Evolutionary conservation across 2,888 invertebrate genomes (phyloP).

Genomic region (Acronicta psi): DNA sequence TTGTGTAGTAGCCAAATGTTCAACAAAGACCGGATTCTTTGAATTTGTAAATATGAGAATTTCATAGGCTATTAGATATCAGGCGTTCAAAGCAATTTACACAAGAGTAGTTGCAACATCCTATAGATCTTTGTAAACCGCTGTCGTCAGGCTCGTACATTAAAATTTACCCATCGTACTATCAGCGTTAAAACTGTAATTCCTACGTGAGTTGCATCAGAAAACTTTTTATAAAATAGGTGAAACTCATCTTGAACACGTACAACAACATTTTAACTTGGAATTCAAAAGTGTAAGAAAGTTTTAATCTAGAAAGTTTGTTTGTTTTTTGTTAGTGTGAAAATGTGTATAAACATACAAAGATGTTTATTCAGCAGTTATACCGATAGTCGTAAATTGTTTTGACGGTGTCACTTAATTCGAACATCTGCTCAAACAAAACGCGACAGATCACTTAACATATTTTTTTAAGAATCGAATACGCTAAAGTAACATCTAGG

Average conservation of each 20-base stretch:
- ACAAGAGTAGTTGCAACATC: constrained; percentile 28
- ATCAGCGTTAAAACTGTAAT: constrained; percentile 11
- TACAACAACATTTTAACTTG: constrained; percentile 24
- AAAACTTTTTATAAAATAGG: constrained; percentile 28
- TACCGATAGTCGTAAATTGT: not conserved
- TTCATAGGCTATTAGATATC: constrained; percentile 21
- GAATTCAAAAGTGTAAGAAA: constrained; percentile 37
- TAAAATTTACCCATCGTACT: constrained; percentile 11
- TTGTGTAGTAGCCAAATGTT: constrained; percentile 13
- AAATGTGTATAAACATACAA: constrained; percentile 22
- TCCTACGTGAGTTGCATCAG: constrained; percentile 46
- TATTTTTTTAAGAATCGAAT: too few relatives aligned
- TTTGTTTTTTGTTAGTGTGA: constrained; percentile 23
- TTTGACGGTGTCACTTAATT: not conserved
- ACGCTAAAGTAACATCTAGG: too few relatives aligned
- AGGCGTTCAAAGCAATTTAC: constrained; percentile 42
- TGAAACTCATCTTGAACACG: constrained; percentile 39
- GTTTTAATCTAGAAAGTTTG: constrained; percentile 37
- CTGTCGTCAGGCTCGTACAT: constrained; percentile 5
- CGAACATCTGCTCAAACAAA: too few relatives aligned
- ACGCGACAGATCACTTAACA: too few relatives aligned
- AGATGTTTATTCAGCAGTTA: not conserved
- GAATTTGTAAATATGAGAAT: constrained; percentile 44
- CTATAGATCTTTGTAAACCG: constrained; percentile 20
- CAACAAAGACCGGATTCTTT: constrained; percentile 36